Evolutionary conservation across 2,113 vertebrate species (phyloP).

Genomic region (Coracopsis vasa): DNA sequence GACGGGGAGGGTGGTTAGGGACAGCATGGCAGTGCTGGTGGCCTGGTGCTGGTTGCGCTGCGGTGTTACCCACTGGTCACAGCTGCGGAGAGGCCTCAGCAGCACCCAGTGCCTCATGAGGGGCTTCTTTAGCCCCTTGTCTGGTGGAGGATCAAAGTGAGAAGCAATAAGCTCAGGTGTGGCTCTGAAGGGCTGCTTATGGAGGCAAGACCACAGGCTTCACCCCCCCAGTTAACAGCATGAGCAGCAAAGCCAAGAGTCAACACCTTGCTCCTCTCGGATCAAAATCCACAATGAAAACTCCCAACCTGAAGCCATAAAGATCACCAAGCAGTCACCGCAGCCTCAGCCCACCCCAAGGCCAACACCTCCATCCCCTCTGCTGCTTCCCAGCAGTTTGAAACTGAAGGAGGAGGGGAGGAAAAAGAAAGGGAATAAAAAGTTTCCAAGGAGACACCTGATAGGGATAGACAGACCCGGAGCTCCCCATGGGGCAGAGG

Average conservation of each 20-base stretch:
- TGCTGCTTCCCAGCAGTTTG: fast-evolving
- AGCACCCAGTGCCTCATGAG: fast-evolving
- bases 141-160: not conserved
- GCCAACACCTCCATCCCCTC: fast-evolving
- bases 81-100: fast-evolving
- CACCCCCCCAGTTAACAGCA: fast-evolving
- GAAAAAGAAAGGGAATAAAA: not conserved
- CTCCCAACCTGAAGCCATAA: fast-evolving
- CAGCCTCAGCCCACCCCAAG: not conserved
- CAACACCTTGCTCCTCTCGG: fast-evolving
- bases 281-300: fast-evolving
- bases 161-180: fast-evolving
- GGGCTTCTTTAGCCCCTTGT: fast-evolving
- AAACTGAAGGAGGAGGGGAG: not conserved
- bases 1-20: not conserved
- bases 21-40: not conserved
- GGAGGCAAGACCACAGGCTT: fast-evolving
- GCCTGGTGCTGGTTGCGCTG: not conserved
- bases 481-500: not conserved
- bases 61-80: not conserved
- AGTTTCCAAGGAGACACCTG: not conserved
- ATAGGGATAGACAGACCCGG: not conserved
- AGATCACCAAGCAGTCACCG: fast-evolving
- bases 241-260: fast-evolving
- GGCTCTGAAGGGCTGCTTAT: fast-evolving